These are phyloP conservation scores for Catocala sponsa DNA, from an alignment of 2,888 invertebrate species.

Conservation along the genomic window DNA sequence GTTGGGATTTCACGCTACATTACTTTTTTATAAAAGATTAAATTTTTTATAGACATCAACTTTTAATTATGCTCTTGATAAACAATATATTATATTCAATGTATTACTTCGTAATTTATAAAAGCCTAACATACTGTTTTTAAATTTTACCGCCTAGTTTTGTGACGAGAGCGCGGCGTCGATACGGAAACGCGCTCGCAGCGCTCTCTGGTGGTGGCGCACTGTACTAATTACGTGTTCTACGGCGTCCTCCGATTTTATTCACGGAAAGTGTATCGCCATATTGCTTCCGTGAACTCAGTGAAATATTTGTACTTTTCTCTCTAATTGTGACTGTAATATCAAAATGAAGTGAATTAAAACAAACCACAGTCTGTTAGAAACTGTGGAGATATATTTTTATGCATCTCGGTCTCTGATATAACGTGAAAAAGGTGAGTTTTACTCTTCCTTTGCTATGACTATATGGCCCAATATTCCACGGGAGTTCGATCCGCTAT, in stretches of 20 bases:
- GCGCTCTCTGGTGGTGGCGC: slow-evolving; percentile 80
- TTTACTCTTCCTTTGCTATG: slow-evolving; percentile 85
- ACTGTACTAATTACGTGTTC: slow-evolving; percentile 86
- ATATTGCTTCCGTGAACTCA: slow-evolving; percentile 87
- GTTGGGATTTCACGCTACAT: no score
- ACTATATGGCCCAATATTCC: slow-evolving; percentile 89
- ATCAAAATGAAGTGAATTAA: slow-evolving; percentile 82
- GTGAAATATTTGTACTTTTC: slow-evolving; percentile 85
- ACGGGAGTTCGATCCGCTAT: slow-evolving; percentile 89
- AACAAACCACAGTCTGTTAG: slow-evolving; percentile 69
- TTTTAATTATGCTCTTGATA: no score
- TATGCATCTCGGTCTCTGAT: slow-evolving; percentile 65
- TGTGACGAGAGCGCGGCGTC: slow-evolving; percentile 66
- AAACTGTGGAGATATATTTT: slow-evolving; percentile 71
- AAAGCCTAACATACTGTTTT: no score
- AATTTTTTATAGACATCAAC: no score
- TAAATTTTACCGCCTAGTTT: slow-evolving; percentile 58
- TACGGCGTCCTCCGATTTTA: slow-evolving; percentile 87
- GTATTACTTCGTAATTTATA: no score
- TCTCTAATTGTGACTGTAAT: slow-evolving; percentile 85
- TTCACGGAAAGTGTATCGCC: slow-evolving; percentile 88
- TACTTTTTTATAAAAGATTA: no score
- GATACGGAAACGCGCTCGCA: slow-evolving; percentile 77
- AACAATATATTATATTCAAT: no score
- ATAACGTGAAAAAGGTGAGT: slow-evolving; percentile 83